Conservation (phyloP, 2,888 invertebrate genomes). For the Drosophila hamatofila region DNA sequence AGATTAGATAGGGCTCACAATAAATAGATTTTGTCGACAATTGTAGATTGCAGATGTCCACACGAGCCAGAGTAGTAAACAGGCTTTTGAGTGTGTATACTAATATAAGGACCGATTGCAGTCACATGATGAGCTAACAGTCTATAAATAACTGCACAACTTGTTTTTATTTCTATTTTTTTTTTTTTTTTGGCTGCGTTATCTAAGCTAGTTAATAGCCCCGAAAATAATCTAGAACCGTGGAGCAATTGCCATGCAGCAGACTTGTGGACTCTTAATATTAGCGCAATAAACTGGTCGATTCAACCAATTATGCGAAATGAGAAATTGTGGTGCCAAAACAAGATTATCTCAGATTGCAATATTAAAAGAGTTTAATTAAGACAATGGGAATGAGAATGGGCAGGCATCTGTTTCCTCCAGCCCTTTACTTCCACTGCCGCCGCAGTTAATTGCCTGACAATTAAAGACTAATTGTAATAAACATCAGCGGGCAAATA, state of each 20-base stretch:
- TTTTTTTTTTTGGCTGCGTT: neutral
- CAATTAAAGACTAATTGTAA: slow-evolving; percentile 22
- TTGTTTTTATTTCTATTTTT: neutral
- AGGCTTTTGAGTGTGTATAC: slow-evolving; percentile 39
- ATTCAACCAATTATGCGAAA: slow-evolving; percentile 1
- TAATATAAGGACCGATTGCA: slow-evolving; percentile 36
- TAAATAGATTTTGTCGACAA: slow-evolving; percentile 3
- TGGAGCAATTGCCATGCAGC: neutral
- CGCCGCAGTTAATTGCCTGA: slow-evolving; percentile 9
- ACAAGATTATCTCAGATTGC: slow-evolving; percentile 13
- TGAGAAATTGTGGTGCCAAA: slow-evolving; percentile 14
- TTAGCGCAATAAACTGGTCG: slow-evolving; percentile 1
- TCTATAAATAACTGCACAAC: slow-evolving; percentile 5
- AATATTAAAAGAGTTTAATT: slow-evolving; percentile 19
- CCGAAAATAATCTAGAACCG: slow-evolving; percentile 31
- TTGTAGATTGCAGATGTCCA: slow-evolving; percentile 25
- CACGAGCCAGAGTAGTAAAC: neutral
- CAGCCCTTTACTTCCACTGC: neutral
- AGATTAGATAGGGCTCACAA: slow-evolving; percentile 38
- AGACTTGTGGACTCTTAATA: neutral
- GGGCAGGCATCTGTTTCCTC: neutral
- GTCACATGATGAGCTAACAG: slow-evolving; percentile 43
- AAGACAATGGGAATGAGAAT: neutral
- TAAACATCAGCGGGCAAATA: slow-evolving; percentile 14
- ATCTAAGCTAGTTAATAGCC: neutral